Evolutionary conservation across 2,113 vertebrate genomes (phyloP).

Genomic region (Atractosteus spatula): DNA sequence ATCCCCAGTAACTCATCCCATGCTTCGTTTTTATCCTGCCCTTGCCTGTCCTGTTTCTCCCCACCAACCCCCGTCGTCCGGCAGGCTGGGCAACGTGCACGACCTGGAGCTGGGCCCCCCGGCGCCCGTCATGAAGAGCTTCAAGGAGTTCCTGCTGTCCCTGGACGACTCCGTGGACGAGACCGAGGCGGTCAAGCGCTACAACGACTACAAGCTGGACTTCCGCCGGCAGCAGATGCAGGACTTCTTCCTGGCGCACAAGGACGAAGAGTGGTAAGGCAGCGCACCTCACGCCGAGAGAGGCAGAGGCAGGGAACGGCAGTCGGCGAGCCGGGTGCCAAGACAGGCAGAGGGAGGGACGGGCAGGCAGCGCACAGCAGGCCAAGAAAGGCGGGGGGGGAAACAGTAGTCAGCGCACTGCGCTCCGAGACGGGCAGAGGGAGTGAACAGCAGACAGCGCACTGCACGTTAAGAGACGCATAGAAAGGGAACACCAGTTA

Average conservation of each 20-base stretch:
- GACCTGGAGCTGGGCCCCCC: slow-evolving; percentile 83
- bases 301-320: background rate
- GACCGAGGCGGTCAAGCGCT: slow-evolving; percentile 86
- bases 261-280: slow-evolving; percentile 91
- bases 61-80: background rate
- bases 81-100: slow-evolving; percentile 83
- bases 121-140: slow-evolving; percentile 84
- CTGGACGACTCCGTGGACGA: slow-evolving; percentile 89
- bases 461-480: too few relatives aligned
- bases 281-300: background rate
- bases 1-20: background rate
- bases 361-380: too few relatives aligned
- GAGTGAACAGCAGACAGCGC: too few relatives aligned
- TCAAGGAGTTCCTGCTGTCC: slow-evolving; percentile 87
- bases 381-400: too few relatives aligned
- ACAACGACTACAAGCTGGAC: slow-evolving; percentile 91
- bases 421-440: too few relatives aligned
- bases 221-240: slow-evolving; percentile 93
- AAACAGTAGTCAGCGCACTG: too few relatives aligned
- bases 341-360: too few relatives aligned
- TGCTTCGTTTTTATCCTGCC: background rate
- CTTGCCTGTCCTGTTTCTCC: background rate
- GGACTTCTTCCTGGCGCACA: slow-evolving; percentile 90
- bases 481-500: too few relatives aligned
- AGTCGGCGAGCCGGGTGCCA: too few relatives aligned